Evolutionary conservation across 53 echinoderm and acorn worm species (phyloP), one percentile per base, ranked within the genome.

Genomic region (Holothuria leucospilota): DNA sequence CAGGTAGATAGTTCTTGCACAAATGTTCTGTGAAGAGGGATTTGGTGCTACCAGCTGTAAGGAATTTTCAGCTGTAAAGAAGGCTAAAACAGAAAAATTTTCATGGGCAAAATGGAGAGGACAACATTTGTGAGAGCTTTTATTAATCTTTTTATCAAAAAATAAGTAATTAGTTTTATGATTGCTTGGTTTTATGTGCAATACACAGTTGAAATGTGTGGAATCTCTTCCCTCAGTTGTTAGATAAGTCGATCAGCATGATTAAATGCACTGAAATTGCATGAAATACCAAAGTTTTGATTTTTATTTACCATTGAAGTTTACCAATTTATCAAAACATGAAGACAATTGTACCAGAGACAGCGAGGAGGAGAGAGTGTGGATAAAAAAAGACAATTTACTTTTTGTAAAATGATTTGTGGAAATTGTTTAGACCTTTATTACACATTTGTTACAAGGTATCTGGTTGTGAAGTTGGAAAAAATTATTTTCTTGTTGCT

Each of bases 171-270:
- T 75, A 49, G n/a, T 75, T 81, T 62, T 60, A 25, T 81, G 81
- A 81, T 81, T 81, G 59, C 21, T 81, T 81, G 81, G 81, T 81
- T 81, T 81, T 81, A 81, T 81, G 81, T 81, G 81, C 81, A 81
- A 81, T 81, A 81, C 81, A 81, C 58, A 53, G 81, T 61, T 81
- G 81, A 81, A 81, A 81, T 81, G 81, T 81, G 81, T 58, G 81
- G 58, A 81, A 61, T 81, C 62, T 59, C n/a, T 59, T 79, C n/a
- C 59, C 59, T 60, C 59, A 59, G 29, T 62, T 52, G n/a, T 51
- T 52, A 26, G 75, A 49, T 75, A 75, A 81, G 61, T 81, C 41
- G 21, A 81, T 81, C 61, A 25, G 81, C 81, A 81, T 81, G 81
- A 81, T 49, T 46, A 75, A 53, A 60, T 81, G 81, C 62, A 53